Evolutionary conservation across 2,797 vertebrate genomes (phyloP).

Genomic region (Gastrophryne carolinensis): DNA sequence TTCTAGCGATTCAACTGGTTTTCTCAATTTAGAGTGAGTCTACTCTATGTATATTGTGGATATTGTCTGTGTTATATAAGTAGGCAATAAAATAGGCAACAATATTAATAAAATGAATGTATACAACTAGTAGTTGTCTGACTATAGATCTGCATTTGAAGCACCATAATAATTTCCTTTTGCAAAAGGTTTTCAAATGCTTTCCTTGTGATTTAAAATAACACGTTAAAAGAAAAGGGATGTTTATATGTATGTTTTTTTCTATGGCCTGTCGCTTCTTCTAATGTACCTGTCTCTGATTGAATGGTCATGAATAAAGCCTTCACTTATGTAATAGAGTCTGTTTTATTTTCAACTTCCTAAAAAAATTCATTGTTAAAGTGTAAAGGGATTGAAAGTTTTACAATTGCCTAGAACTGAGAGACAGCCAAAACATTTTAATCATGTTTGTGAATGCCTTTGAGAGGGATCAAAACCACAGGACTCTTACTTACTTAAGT

Average conservation of each 20-base stretch:
- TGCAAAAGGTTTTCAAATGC: no score
- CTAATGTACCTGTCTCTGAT: not conserved
- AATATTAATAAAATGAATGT: no score
- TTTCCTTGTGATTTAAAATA: no score
- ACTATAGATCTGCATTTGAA: no score
- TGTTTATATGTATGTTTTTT: not conserved
- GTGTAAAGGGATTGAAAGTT: slow-evolving; percentile 18
- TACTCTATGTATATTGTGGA: no score
- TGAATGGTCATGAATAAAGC: not conserved
- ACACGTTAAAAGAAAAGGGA: not conserved
- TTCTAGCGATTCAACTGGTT: no score
- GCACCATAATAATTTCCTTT: no score
- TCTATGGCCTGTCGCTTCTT: not conserved
- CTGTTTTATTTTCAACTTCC: not conserved
- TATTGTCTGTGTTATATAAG: no score
- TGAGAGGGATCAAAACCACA: slow-evolving; percentile 12
- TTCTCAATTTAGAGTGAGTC: no score
- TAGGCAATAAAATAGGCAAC: no score
- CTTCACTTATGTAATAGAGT: not conserved
- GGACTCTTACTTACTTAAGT: slow-evolving; percentile 16
- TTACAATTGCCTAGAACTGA: slow-evolving; percentile 22
- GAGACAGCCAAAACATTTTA: slow-evolving; percentile 34
- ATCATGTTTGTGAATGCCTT: slow-evolving; percentile 29
- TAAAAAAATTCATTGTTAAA: slow-evolving; percentile 19
- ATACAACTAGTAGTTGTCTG: no score